Evolutionary conservation across 2,113 vertebrate species (phyloP).

Genomic region (Bujurquina vittata): DNA sequence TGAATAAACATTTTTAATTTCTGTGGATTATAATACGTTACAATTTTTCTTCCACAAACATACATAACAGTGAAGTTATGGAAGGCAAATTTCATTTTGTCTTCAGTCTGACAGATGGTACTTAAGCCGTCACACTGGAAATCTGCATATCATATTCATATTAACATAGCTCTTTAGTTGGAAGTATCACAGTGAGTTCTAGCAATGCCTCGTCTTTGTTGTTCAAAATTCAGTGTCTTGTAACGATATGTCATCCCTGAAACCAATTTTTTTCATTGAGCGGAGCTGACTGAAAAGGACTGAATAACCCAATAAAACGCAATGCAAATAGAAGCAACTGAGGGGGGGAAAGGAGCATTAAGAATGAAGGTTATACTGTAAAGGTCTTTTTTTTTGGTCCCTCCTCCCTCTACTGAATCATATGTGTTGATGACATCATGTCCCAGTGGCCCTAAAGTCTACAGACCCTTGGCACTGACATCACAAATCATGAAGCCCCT

Average conservation of each 20-base stretch:
- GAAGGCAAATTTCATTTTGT: not conserved
- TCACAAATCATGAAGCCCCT: not conserved
- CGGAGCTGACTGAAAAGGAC: not conserved
- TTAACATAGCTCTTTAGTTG: not conserved
- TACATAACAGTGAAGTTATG: not conserved
- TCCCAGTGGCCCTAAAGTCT: not conserved
- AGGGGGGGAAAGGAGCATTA: not conserved
- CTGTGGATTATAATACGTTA: not conserved
- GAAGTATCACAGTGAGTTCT: not conserved
- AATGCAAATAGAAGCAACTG: not conserved
- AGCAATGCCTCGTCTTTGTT: not conserved
- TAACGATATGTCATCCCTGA: not conserved
- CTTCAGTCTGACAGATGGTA: not conserved
- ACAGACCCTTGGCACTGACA: not conserved
- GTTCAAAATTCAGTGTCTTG: not conserved
- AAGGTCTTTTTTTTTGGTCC: not conserved
- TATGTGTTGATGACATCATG: not conserved
- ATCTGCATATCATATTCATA: not conserved
- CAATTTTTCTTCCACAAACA: not conserved
- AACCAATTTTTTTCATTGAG: too few relatives aligned
- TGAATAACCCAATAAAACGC: not conserved
- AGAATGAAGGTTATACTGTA: slow-evolving; percentile 4
- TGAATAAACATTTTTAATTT: slow-evolving; percentile 51
- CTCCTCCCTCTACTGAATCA: not conserved
- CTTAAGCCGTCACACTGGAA: not conserved